Evolutionary conservation across 1,140 invertebrate genomes (phyloP).

Genomic region (Polyergus mexicanus): DNA sequence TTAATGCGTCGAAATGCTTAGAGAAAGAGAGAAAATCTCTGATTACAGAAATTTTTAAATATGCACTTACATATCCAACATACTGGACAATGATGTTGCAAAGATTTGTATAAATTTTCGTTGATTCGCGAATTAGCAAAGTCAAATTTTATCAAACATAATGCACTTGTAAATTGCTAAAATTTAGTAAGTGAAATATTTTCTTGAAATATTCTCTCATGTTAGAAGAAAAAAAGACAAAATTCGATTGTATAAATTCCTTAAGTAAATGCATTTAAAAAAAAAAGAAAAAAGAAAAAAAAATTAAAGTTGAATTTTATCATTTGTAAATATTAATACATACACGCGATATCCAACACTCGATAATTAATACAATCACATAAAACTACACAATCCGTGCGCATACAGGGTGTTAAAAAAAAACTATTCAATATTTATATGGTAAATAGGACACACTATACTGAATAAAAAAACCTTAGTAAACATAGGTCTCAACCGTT

Average conservation of each 20-base stretch:
- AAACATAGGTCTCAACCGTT: too few species aligned
- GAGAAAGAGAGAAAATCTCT: background rate
- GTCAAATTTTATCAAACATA: constrained; percentile 18
- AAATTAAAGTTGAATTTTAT: background rate
- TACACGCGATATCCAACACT: background rate
- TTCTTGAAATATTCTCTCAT: constrained; percentile 1
- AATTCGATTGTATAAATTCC: too few species aligned
- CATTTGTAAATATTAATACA: background rate
- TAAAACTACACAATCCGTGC: background rate
- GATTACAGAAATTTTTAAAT: background rate
- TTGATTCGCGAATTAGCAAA: too few species aligned
- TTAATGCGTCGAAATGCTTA: constrained; percentile 14
- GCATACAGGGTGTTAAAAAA: background rate
- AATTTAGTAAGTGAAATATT: background rate
- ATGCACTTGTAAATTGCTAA: background rate
- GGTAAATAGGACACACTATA: too few species aligned
- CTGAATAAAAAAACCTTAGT: too few species aligned
- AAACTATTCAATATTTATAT: too few species aligned
- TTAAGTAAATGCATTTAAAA: too few species aligned
- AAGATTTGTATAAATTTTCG: too few species aligned
- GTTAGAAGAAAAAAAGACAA: background rate
- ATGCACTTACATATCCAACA: too few species aligned
- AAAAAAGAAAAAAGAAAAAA: background rate
- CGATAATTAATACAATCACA: background rate
- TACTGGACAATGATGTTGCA: too few species aligned